phyloP scores from a whole-genome alignment of 2,113 vertebrate species.

The Sceloporus tristichus region DNA sequence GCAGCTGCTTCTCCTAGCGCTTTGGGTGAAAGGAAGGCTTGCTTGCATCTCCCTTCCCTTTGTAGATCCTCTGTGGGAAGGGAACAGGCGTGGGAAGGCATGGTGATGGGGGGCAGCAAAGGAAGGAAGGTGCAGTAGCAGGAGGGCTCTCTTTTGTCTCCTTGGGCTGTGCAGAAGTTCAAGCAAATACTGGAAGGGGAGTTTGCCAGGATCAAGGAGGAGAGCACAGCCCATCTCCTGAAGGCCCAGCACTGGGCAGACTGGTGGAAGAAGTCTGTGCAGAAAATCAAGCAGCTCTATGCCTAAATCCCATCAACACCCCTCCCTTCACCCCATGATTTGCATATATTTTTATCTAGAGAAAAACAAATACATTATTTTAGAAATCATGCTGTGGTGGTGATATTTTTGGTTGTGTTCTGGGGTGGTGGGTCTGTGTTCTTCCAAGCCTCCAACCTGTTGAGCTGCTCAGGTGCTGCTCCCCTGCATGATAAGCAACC shows the following conservation, averaged over 20 bases:
- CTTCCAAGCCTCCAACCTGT: no score
- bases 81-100: no score
- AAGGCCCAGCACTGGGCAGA: constrained; percentile 56
- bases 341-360: not conserved
- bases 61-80: no score
- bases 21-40: no score
- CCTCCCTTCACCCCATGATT: not conserved
- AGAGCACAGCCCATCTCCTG: constrained; percentile 54
- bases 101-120: no score
- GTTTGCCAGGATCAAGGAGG: constrained; percentile 55
- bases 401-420: not conserved
- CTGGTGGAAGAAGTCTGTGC: constrained; percentile 68
- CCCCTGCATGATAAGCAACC: no score
- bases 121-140: no score
- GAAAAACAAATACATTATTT: not conserved
- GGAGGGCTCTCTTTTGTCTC: not conserved
- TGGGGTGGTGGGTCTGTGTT: not conserved
- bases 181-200: constrained; percentile 48
- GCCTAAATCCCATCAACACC: not conserved
- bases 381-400: not conserved
- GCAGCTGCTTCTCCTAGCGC: no score
- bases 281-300: constrained; percentile 71
- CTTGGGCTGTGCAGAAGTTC: constrained; percentile 63
- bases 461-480: no score
- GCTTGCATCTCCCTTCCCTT: not conserved